Evolutionary conservation across 2,888 invertebrate genomes (phyloP).

Genomic region (Acanthopleura granulata): DNA sequence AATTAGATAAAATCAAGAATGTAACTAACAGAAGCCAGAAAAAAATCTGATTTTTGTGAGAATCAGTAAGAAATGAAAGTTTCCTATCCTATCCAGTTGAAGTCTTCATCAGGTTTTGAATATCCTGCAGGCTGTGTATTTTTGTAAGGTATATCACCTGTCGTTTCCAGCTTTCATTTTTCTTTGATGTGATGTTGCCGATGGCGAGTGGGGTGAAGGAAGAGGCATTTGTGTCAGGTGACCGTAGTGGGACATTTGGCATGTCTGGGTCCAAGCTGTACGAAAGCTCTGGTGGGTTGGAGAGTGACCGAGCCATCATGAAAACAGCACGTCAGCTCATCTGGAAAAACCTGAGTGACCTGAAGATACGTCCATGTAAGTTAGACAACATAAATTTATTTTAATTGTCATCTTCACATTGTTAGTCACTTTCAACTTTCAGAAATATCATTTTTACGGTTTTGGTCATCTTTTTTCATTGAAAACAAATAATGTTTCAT

Average conservation of each 20-base stretch:
- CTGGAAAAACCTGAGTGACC: conserved; percentile 63
- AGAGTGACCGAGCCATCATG: conserved; percentile 35
- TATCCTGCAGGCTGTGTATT: too few species aligned
- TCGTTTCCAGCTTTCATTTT: conserved; percentile 71
- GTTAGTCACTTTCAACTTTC: too few species aligned
- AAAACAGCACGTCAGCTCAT: conserved; percentile 58
- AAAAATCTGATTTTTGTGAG: too few species aligned
- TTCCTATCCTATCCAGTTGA: too few species aligned
- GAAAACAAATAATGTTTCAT: too few species aligned
- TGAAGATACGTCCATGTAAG: conserved; percentile 63
- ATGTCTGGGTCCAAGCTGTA: conserved; percentile 29
- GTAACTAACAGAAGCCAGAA: too few species aligned
- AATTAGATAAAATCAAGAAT: too few species aligned
- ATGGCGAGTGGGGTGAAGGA: conserved; percentile 68
- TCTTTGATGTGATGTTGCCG: conserved; percentile 72
- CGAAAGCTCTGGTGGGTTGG: background rate
- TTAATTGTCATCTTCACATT: background rate
- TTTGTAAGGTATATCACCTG: background rate
- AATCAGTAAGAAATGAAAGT: too few species aligned
- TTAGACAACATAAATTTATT: conserved; percentile 18
- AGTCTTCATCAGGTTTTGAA: too few species aligned
- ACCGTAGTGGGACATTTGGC: conserved; percentile 46
- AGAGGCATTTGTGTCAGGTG: conserved; percentile 64
- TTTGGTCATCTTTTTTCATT: too few species aligned
- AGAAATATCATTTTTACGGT: too few species aligned